These are phyloP conservation scores for Danio aesculapii DNA, from an alignment of 2,797 vertebrate species.

Conservation along the genomic window DNA sequence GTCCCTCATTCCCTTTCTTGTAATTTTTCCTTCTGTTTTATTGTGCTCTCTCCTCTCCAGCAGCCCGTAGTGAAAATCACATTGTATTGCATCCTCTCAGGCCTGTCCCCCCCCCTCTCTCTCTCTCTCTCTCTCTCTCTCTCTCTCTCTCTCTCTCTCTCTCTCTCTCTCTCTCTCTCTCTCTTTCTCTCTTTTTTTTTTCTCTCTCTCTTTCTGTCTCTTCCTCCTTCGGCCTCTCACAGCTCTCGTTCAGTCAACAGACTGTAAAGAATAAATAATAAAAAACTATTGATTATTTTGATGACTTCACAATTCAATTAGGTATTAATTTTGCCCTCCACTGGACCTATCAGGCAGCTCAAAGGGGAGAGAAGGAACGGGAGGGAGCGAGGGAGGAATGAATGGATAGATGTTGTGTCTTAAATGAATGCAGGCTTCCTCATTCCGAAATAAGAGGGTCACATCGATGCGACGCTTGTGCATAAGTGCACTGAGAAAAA, in stretches of 20 bases:
- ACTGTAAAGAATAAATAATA: constrained; percentile 99
- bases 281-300: constrained; percentile 99
- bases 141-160: constrained; percentile 9
- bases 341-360: constrained; percentile 99
- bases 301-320: constrained; percentile 99
- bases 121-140: constrained; percentile 82
- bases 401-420: constrained; percentile 79
- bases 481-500: constrained; percentile 90
- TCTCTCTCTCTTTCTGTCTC: constrained; percentile 9
- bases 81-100: constrained; percentile 94
- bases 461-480: constrained; percentile 90
- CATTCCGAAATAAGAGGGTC: constrained; percentile 81
- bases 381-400: constrained; percentile 75
- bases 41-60: constrained; percentile 95
- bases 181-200: no score
- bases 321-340: constrained; percentile 99
- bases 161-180: no score
- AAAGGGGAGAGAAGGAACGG: constrained; percentile 88
- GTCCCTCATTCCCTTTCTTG: constrained; percentile 83
- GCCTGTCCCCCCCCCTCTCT: constrained; percentile 77
- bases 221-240: constrained; percentile 87
- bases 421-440: constrained; percentile 86
- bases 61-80: constrained; percentile 94
- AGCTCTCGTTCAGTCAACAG: constrained; percentile 99
- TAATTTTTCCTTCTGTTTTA: constrained; percentile 86